phyloP scores from a whole-genome alignment of 2,888 invertebrate genomes.

The Schizotus pectinicornis region DNA sequence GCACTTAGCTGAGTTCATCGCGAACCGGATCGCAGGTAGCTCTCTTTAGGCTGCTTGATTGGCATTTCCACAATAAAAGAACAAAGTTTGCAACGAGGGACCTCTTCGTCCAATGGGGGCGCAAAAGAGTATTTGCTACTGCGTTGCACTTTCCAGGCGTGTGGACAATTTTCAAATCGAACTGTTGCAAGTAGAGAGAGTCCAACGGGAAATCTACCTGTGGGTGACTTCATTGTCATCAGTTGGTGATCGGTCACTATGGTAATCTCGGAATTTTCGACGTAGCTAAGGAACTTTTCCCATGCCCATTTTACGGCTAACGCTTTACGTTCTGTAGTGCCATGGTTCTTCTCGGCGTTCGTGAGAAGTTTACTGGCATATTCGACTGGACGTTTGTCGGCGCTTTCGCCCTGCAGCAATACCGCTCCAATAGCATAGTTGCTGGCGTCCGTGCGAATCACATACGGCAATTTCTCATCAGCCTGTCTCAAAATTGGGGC shows the following conservation, averaged over 20 bases:
- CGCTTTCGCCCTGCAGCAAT: constrained; percentile 27
- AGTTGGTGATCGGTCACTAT: too few species aligned
- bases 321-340: too few species aligned
- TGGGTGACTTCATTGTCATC: too few species aligned
- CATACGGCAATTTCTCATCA: constrained; percentile 17
- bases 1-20: constrained; percentile 36
- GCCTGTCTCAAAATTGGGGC: constrained; percentile 15
- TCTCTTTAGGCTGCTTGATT: constrained; percentile 33
- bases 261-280: too few species aligned
- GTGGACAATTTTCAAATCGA: too few species aligned
- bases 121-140: too few species aligned
- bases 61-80: not conserved
- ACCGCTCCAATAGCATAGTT: constrained; percentile 24
- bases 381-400: constrained; percentile 26
- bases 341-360: constrained; percentile 24
- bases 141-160: too few species aligned
- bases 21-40: constrained; percentile 37
- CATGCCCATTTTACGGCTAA: too few species aligned
- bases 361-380: constrained; percentile 25
- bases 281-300: too few species aligned
- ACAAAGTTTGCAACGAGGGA: not conserved
- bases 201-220: too few species aligned
- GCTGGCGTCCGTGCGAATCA: constrained; percentile 28
- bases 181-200: too few species aligned
- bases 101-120: not conserved